A percentile compares a stretch with the other conserved stretches of the same genome.
Conservation (phyloP, 1,140 invertebrate genomes). For the Vanessa tameamea region DNA sequence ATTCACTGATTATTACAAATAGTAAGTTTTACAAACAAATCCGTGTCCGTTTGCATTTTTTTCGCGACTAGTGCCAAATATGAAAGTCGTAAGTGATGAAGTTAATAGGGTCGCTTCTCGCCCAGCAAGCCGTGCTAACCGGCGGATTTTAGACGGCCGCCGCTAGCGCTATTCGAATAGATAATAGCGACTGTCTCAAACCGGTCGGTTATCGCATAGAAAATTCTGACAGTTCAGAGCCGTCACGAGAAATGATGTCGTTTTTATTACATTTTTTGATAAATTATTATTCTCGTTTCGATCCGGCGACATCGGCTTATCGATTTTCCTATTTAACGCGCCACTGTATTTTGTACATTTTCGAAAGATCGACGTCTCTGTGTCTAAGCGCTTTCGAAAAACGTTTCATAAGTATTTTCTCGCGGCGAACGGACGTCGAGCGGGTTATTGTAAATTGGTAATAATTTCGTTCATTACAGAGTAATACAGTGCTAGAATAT, state of each 20-base stretch:
- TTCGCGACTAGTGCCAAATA: slow-evolving; percentile 74
- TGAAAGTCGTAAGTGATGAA: slow-evolving; percentile 68
- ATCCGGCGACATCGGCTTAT: slow-evolving; percentile 69
- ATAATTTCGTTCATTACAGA: slow-evolving; percentile 77
- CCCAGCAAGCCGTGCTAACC: slow-evolving; percentile 48
- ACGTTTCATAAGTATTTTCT: slow-evolving; percentile 74
- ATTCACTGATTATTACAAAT: slow-evolving; percentile 61
- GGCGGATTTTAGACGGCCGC: slow-evolving; percentile 51
- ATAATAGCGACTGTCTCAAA: slow-evolving; percentile 40
- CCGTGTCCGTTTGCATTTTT: slow-evolving; percentile 68
- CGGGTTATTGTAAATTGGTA: slow-evolving; percentile 72
- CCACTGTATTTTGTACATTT: slow-evolving; percentile 73
- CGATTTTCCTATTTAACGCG: slow-evolving; percentile 78
- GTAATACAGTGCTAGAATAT: slow-evolving; percentile 74
- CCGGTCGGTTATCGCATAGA: slow-evolving; percentile 63
- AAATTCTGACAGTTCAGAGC: slow-evolving; percentile 78
- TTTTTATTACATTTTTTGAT: slow-evolving; percentile 81
- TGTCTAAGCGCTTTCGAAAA: slow-evolving; percentile 77
- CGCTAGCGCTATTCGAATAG: slow-evolving; percentile 8
- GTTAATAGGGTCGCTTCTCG: slow-evolving; percentile 63
- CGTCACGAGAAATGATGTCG: slow-evolving; percentile 79
- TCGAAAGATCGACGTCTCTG: slow-evolving; percentile 66
- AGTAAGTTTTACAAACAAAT: slow-evolving; percentile 78
- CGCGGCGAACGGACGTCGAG: slow-evolving; percentile 69
- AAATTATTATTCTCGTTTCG: slow-evolving; percentile 78